phyloP scores from a whole-genome alignment of 2,888 invertebrate species.

The Dione juno region DNA sequence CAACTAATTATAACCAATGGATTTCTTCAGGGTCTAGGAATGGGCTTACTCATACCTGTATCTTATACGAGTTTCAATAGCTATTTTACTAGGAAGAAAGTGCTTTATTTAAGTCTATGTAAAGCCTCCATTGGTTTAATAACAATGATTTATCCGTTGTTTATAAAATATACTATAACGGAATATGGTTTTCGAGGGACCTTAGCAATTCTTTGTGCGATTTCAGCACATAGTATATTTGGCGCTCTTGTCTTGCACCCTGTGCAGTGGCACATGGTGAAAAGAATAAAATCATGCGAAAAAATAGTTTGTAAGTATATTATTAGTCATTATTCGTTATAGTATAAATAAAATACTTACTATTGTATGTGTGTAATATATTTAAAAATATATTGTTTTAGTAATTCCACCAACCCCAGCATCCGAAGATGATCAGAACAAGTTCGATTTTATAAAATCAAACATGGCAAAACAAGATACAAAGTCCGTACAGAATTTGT shows the following conservation, averaged over 20 bases:
- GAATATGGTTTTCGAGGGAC: constrained; percentile 89
- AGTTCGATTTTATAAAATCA: constrained; percentile 65
- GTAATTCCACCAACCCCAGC: constrained; percentile 79
- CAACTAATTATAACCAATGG: constrained; percentile 87
- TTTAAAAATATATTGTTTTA: constrained; percentile 52
- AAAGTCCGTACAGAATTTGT: constrained; percentile 73
- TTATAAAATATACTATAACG: constrained; percentile 85
- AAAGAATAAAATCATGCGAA: constrained; percentile 68
- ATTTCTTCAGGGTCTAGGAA: constrained; percentile 85
- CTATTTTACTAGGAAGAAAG: constrained; percentile 88
- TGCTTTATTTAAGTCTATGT: constrained; percentile 87
- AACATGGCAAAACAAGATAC: constrained; percentile 51
- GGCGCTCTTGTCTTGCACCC: constrained; percentile 89
- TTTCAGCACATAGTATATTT: constrained; percentile 86
- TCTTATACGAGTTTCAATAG: constrained; percentile 89
- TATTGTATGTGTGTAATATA: background rate
- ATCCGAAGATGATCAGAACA: constrained; percentile 59
- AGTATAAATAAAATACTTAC: background rate
- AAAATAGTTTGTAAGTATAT: constrained; percentile 73
- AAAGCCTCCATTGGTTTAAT: constrained; percentile 88
- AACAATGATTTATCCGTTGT: constrained; percentile 86
- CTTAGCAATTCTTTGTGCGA: constrained; percentile 85
- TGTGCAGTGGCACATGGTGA: constrained; percentile 87
- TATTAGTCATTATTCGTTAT: background rate
- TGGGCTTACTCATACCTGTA: constrained; percentile 89